Evolutionary conservation across 2,888 invertebrate genomes (phyloP).

Genomic region (Cynaeus angustus): DNA sequence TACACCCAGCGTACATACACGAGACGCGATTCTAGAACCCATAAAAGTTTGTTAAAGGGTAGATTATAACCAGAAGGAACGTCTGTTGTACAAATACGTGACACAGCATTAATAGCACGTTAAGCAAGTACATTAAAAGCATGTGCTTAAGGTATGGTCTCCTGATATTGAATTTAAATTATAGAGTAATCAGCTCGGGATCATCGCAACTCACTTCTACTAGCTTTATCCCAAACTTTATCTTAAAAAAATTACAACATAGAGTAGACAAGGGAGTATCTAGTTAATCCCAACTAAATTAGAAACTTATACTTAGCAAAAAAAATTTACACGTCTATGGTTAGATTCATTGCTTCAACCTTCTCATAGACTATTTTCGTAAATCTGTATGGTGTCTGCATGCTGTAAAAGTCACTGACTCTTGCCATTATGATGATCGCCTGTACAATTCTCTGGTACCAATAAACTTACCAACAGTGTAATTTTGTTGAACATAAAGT

Average conservation of each 20-base stretch:
- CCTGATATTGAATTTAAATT: slow-evolving; percentile 55
- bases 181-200: slow-evolving; percentile 18
- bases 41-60: slow-evolving; percentile 45
- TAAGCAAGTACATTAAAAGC: slow-evolving; percentile 55
- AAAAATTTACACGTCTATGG: too few species aligned
- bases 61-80: slow-evolving; percentile 42
- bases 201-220: neutral
- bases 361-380: too few species aligned
- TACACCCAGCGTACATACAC: slow-evolving; percentile 20
- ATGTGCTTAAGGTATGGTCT: slow-evolving; percentile 50
- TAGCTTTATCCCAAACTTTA: slow-evolving; percentile 6
- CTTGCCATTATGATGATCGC: too few species aligned
- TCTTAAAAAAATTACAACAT: slow-evolving; percentile 19
- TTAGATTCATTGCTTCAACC: too few species aligned
- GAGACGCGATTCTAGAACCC: slow-evolving; percentile 29
- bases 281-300: neutral
- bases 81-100: slow-evolving; percentile 53
- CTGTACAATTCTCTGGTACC: too few species aligned
- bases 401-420: too few species aligned
- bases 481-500: too few species aligned
- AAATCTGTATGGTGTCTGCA: too few species aligned
- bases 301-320: too few species aligned
- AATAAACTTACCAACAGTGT: too few species aligned
- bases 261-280: slow-evolving; percentile 29
- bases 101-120: slow-evolving; percentile 56